Evolutionary conservation across 2,888 invertebrate species (phyloP).

Genomic region (Hirtodrosophila cameraria): DNA sequence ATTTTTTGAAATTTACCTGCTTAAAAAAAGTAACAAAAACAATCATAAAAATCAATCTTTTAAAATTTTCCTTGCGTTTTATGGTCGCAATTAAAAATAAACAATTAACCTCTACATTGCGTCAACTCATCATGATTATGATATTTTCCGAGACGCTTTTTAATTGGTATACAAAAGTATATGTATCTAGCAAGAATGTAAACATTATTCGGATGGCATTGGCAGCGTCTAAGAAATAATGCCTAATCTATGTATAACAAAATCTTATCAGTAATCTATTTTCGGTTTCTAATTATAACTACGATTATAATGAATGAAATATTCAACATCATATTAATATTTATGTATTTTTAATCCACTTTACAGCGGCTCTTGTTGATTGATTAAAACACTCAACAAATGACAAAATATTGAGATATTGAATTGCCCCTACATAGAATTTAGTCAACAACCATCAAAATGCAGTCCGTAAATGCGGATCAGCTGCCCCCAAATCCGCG

Average conservation of each 20-base stretch:
- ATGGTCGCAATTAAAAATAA: constrained; percentile 11
- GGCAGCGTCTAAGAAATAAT: neutral
- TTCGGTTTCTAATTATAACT: neutral
- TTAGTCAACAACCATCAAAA: constrained; percentile 51
- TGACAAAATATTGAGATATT: constrained; percentile 48
- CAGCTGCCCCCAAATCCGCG: constrained; percentile 86
- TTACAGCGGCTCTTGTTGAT: constrained; percentile 51
- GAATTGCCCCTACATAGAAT: constrained; percentile 34
- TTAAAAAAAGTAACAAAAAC: neutral
- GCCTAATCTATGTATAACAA: neutral
- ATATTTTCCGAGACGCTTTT: neutral
- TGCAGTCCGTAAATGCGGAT: constrained; percentile 83
- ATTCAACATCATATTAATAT: constrained; percentile 2
- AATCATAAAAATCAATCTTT: neutral
- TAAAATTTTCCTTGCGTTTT: constrained; percentile 12
- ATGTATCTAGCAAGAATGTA: constrained; percentile 4
- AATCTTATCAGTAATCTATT: constrained; percentile 21
- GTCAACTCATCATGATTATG: constrained; percentile 35
- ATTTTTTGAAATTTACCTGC: too few relatives aligned
- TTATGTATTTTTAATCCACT: constrained; percentile 9
- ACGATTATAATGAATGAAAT: neutral
- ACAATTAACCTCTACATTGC: neutral
- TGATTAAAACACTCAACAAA: constrained; percentile 45
- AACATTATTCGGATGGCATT: neutral
- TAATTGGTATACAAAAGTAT: constrained; percentile 5